These are phyloP conservation scores for Micromys minutus DNA, from an alignment of 2,113 vertebrate genomes.

Conservation along the genomic window DNA sequence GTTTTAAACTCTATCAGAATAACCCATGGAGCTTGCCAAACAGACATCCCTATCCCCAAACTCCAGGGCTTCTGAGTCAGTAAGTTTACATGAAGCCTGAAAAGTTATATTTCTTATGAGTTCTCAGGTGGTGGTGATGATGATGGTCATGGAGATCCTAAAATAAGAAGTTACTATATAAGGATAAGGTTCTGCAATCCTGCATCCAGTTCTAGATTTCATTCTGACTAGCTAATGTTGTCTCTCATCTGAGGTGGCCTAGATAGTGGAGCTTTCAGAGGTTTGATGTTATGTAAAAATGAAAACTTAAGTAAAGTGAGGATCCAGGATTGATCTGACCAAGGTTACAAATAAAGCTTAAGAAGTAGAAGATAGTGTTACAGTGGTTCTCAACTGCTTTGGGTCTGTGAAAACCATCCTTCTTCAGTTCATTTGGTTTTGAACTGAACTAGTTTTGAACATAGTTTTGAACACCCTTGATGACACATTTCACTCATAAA, in stretches of 20 bases:
- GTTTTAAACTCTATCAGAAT: not conserved
- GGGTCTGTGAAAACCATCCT: not conserved
- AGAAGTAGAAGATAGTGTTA: not conserved
- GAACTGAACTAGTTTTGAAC: too few relatives aligned
- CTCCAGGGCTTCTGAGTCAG: not conserved
- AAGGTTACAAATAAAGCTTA: not conserved
- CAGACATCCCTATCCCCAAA: not conserved
- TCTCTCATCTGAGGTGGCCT: not conserved
- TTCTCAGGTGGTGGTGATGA: not conserved
- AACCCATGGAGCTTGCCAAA: not conserved
- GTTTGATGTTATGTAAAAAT: not conserved
- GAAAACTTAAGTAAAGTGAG: not conserved
- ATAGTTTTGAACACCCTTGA: not conserved
- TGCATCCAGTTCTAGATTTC: not conserved
- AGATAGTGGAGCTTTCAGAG: not conserved
- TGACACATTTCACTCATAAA: not conserved
- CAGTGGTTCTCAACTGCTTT: not conserved
- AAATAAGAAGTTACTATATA: not conserved
- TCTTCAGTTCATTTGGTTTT: not conserved
- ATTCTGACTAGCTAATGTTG: not conserved
- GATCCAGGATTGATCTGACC: not conserved
- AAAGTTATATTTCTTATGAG: not conserved
- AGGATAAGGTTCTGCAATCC: not conserved
- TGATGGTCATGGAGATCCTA: rapidly evolving
- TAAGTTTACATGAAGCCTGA: not conserved